phyloP scores from a whole-genome alignment of 2,113 vertebrate genomes.

The Sorex fumeus region DNA sequence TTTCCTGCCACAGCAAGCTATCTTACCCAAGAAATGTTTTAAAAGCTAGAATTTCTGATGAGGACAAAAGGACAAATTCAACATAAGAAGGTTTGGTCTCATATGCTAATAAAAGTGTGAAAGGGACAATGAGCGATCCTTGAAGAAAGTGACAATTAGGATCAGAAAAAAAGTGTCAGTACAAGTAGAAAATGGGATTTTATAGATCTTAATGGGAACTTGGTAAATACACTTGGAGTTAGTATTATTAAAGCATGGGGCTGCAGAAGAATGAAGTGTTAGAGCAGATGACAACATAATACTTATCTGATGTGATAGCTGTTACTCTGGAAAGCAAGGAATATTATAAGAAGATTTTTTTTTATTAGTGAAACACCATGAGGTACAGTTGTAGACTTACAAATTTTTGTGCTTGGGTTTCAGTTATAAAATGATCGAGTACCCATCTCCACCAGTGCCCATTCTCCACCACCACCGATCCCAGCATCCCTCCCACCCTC shows the following conservation, averaged over 20 bases:
- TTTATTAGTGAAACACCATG: too few relatives aligned
- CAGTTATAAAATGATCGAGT: too few relatives aligned
- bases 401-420: too few relatives aligned
- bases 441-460: too few relatives aligned
- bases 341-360: constrained; percentile 13
- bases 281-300: not conserved
- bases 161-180: not conserved
- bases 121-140: not conserved
- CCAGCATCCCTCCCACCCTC: too few relatives aligned
- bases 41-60: not conserved
- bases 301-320: not conserved
- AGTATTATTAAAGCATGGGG: not conserved
- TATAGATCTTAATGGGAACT: not conserved
- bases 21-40: not conserved
- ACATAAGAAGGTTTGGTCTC: not conserved
- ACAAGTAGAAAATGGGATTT: not conserved
- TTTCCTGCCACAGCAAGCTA: not conserved
- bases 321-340: not conserved
- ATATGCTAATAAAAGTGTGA: not conserved
- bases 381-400: too few relatives aligned
- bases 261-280: not conserved
- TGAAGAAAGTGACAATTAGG: not conserved
- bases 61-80: not conserved
- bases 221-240: not conserved
- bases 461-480: too few relatives aligned